Evolutionary conservation across 2,888 invertebrate species (phyloP), one percentile per base, ranked within the genome.

Genomic region (Tillus elongatus): DNA sequence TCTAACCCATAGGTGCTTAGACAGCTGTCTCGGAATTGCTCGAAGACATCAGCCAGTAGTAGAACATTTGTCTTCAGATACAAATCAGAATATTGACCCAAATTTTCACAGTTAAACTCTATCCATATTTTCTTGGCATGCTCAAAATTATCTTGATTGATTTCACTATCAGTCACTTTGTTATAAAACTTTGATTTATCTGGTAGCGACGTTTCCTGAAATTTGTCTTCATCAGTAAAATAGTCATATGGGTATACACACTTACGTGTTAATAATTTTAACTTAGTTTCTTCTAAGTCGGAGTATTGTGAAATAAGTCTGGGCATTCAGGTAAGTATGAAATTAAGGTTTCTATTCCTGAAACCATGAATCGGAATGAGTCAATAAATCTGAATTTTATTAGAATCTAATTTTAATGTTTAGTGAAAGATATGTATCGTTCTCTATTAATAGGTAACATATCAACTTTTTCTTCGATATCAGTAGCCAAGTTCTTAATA

Each of bases 21-120:
- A 30, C 53, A 54, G 1, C 41, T 46, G 3, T 38, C 8, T 4
- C 60, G 33, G 43, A 61, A 63, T 39, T 60, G 52, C 43, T 63
- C 62, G 41, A 62, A 61, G 6, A 62, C 46, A 36, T 63, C 61
- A 3, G 53, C 49, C 15, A 59, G 37, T 3, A 62, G 37, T 9
- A 61, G 35, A 1, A 64, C 52, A 42, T 65, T 61, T 1, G 53
- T 54, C 44, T 56, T 58, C 15, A 63, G 28, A 42, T 63, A 61
- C 2, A 61, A 12, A 28, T 60, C 53, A 1, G 49, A 45, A 37
- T 63, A 64, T 37, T 60, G 56, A 2, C 53, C 52, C n/a, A 64
- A 37, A 12, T 44, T 56, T 30, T 47, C 33, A 16, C 53, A 50
- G 1, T 51, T 24, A 33, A 65, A 63, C 14, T 19, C 36, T 1